These are phyloP conservation scores for Sebastes alutus DNA, from an alignment of 2,797 vertebrate species.

Conservation along the genomic window DNA sequence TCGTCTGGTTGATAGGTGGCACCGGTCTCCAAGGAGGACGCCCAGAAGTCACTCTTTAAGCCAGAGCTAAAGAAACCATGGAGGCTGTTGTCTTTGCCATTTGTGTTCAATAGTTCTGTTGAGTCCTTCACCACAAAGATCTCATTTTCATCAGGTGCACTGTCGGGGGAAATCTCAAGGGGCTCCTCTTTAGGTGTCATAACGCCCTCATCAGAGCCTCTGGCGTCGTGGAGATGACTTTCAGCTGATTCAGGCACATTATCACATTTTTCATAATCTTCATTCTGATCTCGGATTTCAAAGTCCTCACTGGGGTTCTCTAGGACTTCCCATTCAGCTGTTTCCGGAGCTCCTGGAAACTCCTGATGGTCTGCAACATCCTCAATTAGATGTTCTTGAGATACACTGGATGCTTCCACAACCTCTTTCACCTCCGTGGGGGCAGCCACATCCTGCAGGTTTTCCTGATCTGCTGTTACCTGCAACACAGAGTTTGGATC, in stretches of 20 bases:
- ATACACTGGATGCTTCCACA: neutral
- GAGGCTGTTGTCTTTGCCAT: slow-evolving; percentile 51
- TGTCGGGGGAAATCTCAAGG: slow-evolving; percentile 32
- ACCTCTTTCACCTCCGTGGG: neutral
- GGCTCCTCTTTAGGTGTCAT: slow-evolving; percentile 21
- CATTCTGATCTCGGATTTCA: slow-evolving; percentile 5
- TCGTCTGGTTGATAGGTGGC: slow-evolving; percentile 62
- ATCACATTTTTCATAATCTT: neutral
- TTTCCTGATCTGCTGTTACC: slow-evolving; percentile 2
- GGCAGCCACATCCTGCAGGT: neutral
- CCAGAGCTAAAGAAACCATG: slow-evolving; percentile 51
- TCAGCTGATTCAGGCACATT: slow-evolving; percentile 9
- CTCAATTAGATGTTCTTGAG: slow-evolving; percentile 29
- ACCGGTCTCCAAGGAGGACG: slow-evolving; percentile 64
- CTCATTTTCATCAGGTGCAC: neutral
- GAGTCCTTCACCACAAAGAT: slow-evolving; percentile 51
- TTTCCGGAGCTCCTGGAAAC: slow-evolving; percentile 22
- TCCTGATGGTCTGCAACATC: neutral
- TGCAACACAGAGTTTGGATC: slow-evolving; percentile 26
- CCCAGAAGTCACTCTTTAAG: slow-evolving; percentile 70
- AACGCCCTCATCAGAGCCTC: neutral
- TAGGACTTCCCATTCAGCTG: slow-evolving; percentile 53
- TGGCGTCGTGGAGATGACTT: neutral
- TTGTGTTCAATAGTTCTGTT: slow-evolving; percentile 39
- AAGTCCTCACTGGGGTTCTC: slow-evolving; percentile 32